Evolutionary conservation across 2,113 vertebrate species (phyloP), one percentile per base, ranked within the genome.

Genomic region (Microtus oregoni): DNA sequence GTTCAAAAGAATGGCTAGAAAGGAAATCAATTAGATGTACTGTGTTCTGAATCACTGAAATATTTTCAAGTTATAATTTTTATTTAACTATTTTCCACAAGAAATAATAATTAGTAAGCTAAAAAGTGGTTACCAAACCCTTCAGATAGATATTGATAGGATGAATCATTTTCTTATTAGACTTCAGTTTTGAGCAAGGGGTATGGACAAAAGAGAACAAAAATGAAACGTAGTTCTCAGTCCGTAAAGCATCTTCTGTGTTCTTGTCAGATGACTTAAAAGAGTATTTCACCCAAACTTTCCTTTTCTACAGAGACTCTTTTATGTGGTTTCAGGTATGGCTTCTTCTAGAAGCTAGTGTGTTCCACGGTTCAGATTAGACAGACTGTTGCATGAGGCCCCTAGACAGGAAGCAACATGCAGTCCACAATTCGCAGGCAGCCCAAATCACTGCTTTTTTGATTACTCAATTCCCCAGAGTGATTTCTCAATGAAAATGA

Each of bases 41-140:
- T 55, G 7, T 13, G 79, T 5, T 85, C 6, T 5, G 1, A 26
- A 81, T 89, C 65, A 24, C 2, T 24, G 4, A 44, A 52, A 73
- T 78, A 4, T 78, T 93, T 95, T 73, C 17, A 79, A 20, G 28
- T 92, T 22, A 5, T 22, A 4, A 99, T 98, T 98, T 99, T 99
- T 99, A 92, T 99, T 99, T 94, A 99, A 98, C 98, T 99, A 99
- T 98, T 98, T 99, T 99, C 99, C 99, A 99, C 35, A 99, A 97
- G 99, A 98, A 50, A 99, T 99, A 98, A 99, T 92, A 98, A 99
- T 99, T 90, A 99, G 97, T 77, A 99, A 98, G 97, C 99, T 99
- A 97, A 99, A 99, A 11, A 17, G 99, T 99, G 87, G 99, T 99
- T 96, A 99, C 99, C 86, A 99, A 99, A 99, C 99, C 97, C 99